These are phyloP conservation scores for Pogonocichla stellata DNA, from an alignment of 2,113 vertebrate species.

Conservation along the genomic window DNA sequence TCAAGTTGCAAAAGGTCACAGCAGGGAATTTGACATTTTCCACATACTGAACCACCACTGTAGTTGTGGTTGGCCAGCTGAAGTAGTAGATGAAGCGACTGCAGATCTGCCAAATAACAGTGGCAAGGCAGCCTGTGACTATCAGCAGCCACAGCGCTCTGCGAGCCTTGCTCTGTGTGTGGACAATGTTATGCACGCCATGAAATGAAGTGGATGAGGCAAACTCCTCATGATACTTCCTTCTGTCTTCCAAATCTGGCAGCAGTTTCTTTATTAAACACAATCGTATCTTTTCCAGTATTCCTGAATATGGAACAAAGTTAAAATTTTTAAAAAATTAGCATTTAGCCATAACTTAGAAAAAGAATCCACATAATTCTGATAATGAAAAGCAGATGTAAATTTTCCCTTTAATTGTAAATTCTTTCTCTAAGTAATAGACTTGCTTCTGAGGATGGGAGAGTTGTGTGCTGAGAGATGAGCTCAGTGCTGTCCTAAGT, in stretches of 20 bases:
- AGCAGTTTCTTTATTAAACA: conserved; percentile 58
- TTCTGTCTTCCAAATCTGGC: conserved; percentile 53
- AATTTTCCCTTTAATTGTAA: not conserved
- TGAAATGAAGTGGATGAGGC: conserved; percentile 75
- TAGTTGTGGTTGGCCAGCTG: conserved; percentile 77
- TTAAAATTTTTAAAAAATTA: not conserved
- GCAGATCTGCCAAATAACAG: conserved; percentile 67
- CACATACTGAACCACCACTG: conserved; percentile 73
- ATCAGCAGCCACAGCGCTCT: conserved; percentile 67
- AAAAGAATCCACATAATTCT: not conserved
- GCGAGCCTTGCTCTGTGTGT: conserved; percentile 41
- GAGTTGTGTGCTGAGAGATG: not conserved
- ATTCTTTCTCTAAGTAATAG: not conserved
- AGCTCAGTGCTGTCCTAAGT: not conserved
- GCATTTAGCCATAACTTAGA: not conserved
- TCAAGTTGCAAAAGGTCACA: conserved; percentile 80
- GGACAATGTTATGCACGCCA: conserved; percentile 68
- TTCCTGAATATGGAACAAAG: conserved; percentile 44
- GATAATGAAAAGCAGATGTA: not conserved
- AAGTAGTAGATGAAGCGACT: conserved; percentile 72
- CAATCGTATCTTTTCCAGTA: conserved; percentile 57
- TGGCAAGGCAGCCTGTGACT: conserved; percentile 48
- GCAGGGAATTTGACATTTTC: conserved; percentile 76
- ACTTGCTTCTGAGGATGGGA: not conserved
- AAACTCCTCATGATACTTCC: conserved; percentile 68